Base-by-base conservation (phyloP, 2,113 vertebrate genomes). In the Marmota flaviventris region DNA sequence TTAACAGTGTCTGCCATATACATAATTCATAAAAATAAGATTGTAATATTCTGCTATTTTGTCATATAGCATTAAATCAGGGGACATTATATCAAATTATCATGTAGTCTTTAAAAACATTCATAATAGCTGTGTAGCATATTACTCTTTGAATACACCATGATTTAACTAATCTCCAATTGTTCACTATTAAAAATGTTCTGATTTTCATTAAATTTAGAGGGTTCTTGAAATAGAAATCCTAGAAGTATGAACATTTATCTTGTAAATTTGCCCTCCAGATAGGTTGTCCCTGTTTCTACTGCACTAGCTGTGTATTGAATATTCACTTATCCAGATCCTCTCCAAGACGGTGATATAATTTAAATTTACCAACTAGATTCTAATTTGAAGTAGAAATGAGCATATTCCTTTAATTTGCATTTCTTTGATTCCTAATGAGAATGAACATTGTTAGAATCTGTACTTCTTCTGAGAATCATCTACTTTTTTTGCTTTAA, bases 331-430 rank as follows among this genome's bases (percentile, higher is more conserved):
- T 81, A 75, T 27, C 22, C 93, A 89, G 25, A 82, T 81, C 61
- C 45, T 95, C 34, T 67, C 48, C 81, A 95, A 81, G 22, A 78
- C 34, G 20, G 51, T 53, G 48, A 81, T 81, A 76, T 8, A 81
- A 72, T 85, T 94, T 93, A 79, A 73, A 81, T 90, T 93, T 67
- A 69, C 92, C 84, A 93, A 65, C n/a, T 73, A 53, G 34, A 61
- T 93, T 83, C 69, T 65, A 93, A 45, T 79, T 72, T 76, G 27
- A 70, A 53, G 51, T n/a, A 90, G 48, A 93, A 87, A 39, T 91
- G 24, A 93, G 17, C 58, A 63, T 91, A 42, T 96, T 76, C 79
- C 67, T 95, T 90, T 85, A 58, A 95, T 85, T 86, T 90, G 34
- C 45, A 58, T 94, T 94, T 67, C 25, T 67, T 58, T 58, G 27